Evolutionary conservation across 1,140 invertebrate genomes (phyloP).

Genomic region (Cyclargus thomasi): DNA sequence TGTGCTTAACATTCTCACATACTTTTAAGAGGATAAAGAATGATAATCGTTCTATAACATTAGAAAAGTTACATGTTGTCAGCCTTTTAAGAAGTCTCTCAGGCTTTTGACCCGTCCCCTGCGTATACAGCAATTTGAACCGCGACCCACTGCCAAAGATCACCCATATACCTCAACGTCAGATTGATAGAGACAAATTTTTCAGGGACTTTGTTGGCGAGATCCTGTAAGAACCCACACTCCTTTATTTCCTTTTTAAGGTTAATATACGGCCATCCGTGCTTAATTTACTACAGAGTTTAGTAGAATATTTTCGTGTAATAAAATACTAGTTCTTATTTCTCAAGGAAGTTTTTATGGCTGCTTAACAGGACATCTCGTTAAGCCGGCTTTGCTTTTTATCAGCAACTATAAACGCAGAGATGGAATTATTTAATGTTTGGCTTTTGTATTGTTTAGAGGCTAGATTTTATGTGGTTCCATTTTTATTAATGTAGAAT

Average conservation of each 20-base stretch:
- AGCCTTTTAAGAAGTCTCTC: too few species aligned
- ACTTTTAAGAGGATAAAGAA: too few species aligned
- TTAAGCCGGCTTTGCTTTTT: background rate
- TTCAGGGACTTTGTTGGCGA: slow-evolving; percentile 2
- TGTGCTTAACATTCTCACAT: too few species aligned
- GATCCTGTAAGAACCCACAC: slow-evolving; percentile 9
- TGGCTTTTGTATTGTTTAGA: too few species aligned
- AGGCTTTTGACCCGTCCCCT: too few species aligned
- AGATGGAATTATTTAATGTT: too few species aligned
- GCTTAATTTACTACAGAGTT: background rate
- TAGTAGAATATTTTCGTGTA: background rate
- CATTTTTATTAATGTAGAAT: too few species aligned
- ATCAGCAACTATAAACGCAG: too few species aligned
- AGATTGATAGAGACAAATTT: slow-evolving; percentile 2
- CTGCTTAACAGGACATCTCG: background rate
- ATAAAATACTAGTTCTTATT: background rate
- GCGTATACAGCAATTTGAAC: too few species aligned
- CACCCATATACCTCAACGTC: slow-evolving; percentile 12
- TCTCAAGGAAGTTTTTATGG: background rate
- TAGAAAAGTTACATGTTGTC: too few species aligned
- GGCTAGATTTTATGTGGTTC: too few species aligned
- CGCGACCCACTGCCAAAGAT: background rate
- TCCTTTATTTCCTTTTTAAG: slow-evolving; percentile 8
- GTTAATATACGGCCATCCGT: background rate
- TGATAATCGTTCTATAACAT: too few species aligned